phyloP scores from a whole-genome alignment of 2,113 vertebrate species.

The Gambusia holbrooki region DNA sequence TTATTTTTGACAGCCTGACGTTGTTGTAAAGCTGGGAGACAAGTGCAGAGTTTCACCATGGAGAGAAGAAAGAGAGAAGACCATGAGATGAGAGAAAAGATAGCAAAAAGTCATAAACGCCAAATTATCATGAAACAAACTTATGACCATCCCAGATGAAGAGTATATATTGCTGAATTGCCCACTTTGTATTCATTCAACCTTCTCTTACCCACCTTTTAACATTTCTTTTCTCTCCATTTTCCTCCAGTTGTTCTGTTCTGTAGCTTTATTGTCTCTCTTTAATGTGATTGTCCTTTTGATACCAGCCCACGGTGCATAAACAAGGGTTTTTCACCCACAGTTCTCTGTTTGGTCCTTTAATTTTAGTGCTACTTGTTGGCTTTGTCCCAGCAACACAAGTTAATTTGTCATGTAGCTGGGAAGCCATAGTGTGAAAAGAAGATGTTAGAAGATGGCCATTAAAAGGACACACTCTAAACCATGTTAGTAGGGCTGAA shows the following conservation, averaged over 20 bases:
- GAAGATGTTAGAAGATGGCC: constrained; percentile 20
- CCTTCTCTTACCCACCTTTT: background rate
- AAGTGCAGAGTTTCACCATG: constrained; percentile 46
- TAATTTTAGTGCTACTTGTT: constrained; percentile 11
- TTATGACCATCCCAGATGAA: constrained; percentile 41
- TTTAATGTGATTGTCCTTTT: constrained; percentile 11
- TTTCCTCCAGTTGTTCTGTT: constrained; percentile 12
- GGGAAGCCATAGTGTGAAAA: constrained; percentile 18
- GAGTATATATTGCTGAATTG: constrained; percentile 11
- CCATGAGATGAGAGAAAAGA: constrained; percentile 45
- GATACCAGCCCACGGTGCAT: constrained; percentile 18
- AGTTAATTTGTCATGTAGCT: constrained; percentile 33
- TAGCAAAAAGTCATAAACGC: constrained; percentile 60
- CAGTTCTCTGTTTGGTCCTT: constrained; percentile 4
- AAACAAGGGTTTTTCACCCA: constrained; percentile 18
- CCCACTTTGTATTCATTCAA: constrained; percentile 3
- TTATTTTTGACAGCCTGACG: constrained; percentile 29
- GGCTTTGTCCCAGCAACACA: constrained; percentile 22
- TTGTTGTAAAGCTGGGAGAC: constrained; percentile 37
- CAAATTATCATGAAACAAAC: constrained; percentile 50
- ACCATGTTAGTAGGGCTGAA: constrained; percentile 38
- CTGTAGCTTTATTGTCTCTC: constrained; percentile 13
- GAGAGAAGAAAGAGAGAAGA: constrained; percentile 16
- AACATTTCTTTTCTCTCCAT: background rate
- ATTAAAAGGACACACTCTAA: constrained; percentile 40